Percentiles rank a stretch among this genome's conserved stretches.
Evolutionary conservation across 2,888 invertebrate species (phyloP).

Genomic region (Bhutanitis thaidina): DNA sequence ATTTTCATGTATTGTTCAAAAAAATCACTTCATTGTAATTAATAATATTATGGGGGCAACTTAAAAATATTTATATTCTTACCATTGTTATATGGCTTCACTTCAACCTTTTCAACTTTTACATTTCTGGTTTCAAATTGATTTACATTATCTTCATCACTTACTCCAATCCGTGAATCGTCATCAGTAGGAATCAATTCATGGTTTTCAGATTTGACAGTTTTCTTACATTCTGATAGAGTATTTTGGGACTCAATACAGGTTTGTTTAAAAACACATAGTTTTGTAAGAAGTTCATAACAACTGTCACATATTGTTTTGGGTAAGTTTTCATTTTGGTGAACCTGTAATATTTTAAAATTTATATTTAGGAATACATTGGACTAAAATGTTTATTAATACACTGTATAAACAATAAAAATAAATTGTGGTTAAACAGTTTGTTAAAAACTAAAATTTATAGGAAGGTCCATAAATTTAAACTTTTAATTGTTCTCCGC

Average conservation of each 20-base stretch:
- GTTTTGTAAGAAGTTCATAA: slow-evolving; percentile 48
- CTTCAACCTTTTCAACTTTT: slow-evolving; percentile 4
- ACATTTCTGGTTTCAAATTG: slow-evolving; percentile 1
- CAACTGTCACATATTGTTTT: slow-evolving; percentile 59
- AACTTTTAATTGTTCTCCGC: no score
- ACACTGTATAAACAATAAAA: no score
- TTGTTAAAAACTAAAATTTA: no score
- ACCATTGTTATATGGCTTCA: slow-evolving; percentile 7
- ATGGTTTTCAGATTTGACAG: slow-evolving; percentile 8
- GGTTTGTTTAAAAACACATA: slow-evolving; percentile 56
- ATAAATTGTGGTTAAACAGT: no score
- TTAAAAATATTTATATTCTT: not conserved
- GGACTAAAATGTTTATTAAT: no score
- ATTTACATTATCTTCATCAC: slow-evolving; percentile 3
- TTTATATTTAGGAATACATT: no score
- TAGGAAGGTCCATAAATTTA: no score
- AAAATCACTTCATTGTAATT: no score
- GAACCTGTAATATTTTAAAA: slow-evolving; percentile 42
- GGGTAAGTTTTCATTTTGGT: slow-evolving; percentile 50
- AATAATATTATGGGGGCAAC: no score
- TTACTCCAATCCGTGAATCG: not conserved
- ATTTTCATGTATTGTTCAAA: no score
- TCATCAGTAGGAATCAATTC: not conserved
- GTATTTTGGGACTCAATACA: slow-evolving; percentile 59
- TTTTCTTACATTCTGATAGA: slow-evolving; percentile 28